Percentiles rank a stretch among this genome's conserved stretches.
Evolutionary conservation across 1,140 invertebrate genomes (phyloP).

Genomic region (Tetramorium alpestre): DNA sequence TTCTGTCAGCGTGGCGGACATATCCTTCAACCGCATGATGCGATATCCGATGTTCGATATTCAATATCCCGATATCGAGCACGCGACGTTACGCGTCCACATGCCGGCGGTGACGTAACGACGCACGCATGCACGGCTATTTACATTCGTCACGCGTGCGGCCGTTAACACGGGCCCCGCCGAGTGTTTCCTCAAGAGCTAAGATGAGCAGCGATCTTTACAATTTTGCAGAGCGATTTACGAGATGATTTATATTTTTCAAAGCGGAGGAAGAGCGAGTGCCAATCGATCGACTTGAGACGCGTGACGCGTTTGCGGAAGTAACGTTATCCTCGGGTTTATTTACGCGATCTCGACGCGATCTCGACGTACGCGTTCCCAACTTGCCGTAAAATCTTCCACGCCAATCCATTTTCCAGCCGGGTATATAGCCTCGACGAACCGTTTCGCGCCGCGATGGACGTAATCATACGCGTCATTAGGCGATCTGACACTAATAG

Average conservation of each 20-base stretch:
- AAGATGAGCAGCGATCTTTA: neutral
- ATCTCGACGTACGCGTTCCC: neutral
- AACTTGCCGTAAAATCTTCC: neutral
- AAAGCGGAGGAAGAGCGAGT: neutral
- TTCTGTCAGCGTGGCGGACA: neutral
- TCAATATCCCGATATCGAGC: neutral
- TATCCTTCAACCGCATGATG: neutral
- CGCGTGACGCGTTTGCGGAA: neutral
- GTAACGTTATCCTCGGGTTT: neutral
- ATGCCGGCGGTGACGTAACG: neutral
- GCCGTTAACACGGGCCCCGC: neutral
- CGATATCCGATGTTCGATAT: conserved; percentile 21
- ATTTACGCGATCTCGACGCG: neutral
- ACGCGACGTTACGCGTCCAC: neutral
- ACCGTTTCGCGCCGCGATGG: neutral
- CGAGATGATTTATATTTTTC: neutral
- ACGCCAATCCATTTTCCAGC: neutral
- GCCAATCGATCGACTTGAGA: neutral
- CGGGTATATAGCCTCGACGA: neutral
- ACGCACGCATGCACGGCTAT: conserved; percentile 1
- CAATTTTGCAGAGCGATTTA: neutral
- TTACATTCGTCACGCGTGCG: neutral
- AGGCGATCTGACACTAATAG: conserved; percentile 28
- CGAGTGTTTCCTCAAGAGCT: neutral
- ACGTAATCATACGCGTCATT: conserved; percentile 52